A percentile compares a stretch with the other conserved stretches of the same genome.
Conservation (phyloP, 1,140 invertebrate species). For the Drosophila triauraria region DNA sequence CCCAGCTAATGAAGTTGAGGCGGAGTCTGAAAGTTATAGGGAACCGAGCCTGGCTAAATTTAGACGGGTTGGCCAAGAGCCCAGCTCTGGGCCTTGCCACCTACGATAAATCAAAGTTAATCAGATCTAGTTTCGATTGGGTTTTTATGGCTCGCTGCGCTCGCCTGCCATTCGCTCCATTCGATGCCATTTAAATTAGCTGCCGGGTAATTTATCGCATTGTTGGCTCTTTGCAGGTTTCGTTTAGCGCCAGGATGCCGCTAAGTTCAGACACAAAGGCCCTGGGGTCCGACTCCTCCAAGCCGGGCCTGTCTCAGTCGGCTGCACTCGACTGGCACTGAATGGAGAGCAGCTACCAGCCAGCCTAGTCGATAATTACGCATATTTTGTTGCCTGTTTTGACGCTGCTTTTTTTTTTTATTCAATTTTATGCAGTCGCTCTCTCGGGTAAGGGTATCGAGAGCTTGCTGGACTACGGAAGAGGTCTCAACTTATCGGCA, state of each 20-base stretch:
- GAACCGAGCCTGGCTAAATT: constrained; percentile 62
- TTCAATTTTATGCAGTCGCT: constrained; percentile 39
- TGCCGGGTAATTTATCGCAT: constrained; percentile 82
- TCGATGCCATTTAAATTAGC: constrained; percentile 79
- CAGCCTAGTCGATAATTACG: constrained; percentile 74
- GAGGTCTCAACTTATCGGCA: constrained; percentile 16
- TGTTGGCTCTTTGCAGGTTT: constrained; percentile 74
- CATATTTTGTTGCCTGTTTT: constrained; percentile 82
- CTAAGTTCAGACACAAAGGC: constrained; percentile 72
- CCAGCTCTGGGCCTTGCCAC: constrained; percentile 42
- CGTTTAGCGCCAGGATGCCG: constrained; percentile 79
- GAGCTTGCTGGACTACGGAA: constrained; percentile 4
- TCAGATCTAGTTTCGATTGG: constrained; percentile 82
- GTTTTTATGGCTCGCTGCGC: constrained; percentile 65
- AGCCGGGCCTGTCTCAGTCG: constrained; percentile 16
- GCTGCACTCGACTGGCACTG: constrained; percentile 32
- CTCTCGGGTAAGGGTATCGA: constrained; percentile 29
- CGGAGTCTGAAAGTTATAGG: constrained; percentile 1
- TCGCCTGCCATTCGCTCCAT: constrained; percentile 37
- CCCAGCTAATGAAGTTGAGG: constrained; percentile 73
- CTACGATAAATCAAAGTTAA: constrained; percentile 83
- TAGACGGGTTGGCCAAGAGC: constrained; percentile 36
- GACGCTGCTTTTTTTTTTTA: constrained; percentile 73
- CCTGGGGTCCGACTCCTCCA: constrained; percentile 44
- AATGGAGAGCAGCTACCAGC: constrained; percentile 40